Conservation (phyloP, 1,140 invertebrate species). For the Harlomillsia oculata region DNA sequence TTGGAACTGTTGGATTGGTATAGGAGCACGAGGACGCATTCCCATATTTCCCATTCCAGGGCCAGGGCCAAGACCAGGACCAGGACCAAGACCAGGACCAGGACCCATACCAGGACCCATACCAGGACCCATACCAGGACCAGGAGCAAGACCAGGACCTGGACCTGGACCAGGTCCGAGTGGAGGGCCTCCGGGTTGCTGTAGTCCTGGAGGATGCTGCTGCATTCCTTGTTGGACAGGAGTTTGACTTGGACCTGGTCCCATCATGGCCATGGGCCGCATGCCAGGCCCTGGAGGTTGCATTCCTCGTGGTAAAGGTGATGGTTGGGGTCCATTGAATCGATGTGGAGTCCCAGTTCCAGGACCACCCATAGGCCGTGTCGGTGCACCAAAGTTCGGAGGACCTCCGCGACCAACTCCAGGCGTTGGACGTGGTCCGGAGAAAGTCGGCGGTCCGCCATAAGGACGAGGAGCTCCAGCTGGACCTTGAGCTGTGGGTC, state of each 20-base stretch:
- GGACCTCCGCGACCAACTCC: constrained; percentile 20
- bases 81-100: too few species aligned
- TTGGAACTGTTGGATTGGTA: constrained; percentile 1
- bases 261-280: constrained; percentile 5
- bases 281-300: constrained; percentile 5
- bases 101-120: too few species aligned
- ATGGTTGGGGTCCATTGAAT: constrained; percentile 32
- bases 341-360: constrained; percentile 32
- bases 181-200: too few species aligned
- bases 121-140: too few species aligned
- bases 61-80: too few species aligned
- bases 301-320: constrained; percentile 20
- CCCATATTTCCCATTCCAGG: too few species aligned
- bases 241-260: not conserved
- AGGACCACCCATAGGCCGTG: constrained; percentile 29
- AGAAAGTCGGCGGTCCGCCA: constrained; percentile 26
- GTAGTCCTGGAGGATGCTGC: not conserved
- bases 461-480: constrained; percentile 29
- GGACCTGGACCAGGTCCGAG: too few species aligned
- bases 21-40: not conserved
- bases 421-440: constrained; percentile 31
- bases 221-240: constrained; percentile 8
- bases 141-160: too few species aligned
- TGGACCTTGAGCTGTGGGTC: constrained; percentile 26
- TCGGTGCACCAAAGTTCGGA: constrained; percentile 32